phyloP scores from a whole-genome alignment of 2,113 vertebrate species.

The Microtus richardsoni region DNA sequence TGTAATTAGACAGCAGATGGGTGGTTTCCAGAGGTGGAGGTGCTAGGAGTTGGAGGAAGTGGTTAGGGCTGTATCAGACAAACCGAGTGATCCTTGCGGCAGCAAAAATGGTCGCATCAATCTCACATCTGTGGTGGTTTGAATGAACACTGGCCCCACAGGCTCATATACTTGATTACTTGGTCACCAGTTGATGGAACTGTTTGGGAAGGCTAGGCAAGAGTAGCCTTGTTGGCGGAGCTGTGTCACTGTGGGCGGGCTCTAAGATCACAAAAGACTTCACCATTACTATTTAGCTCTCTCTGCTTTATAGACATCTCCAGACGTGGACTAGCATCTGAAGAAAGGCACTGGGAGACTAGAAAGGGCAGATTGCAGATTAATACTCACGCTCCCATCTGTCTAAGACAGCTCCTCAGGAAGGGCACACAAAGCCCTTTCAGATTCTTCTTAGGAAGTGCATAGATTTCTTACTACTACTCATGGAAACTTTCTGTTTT shows the following conservation, averaged over 20 bases:
- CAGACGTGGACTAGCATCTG: background rate
- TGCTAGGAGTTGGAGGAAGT: background rate
- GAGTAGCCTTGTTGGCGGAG: background rate
- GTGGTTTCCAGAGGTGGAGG: background rate
- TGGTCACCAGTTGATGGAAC: background rate
- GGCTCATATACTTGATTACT: background rate
- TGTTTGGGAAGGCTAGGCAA: background rate
- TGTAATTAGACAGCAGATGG: background rate
- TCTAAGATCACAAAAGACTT: background rate
- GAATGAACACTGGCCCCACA: background rate
- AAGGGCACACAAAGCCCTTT: background rate
- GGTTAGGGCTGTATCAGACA: background rate
- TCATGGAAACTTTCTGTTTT: background rate
- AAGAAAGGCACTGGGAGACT: background rate
- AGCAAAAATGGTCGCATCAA: background rate
- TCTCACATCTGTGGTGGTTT: too few relatives aligned
- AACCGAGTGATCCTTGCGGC: background rate
- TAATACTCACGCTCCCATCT: too few relatives aligned
- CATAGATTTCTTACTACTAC: background rate
- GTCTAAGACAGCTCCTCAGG: background rate
- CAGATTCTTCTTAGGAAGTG: conserved; percentile 8
- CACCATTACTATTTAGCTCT: background rate
- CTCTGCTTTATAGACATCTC: background rate
- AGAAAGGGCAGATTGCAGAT: background rate
- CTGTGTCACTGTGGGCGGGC: background rate